Evolutionary conservation across 2,797 vertebrate genomes (phyloP).

Genomic region (Numenius phaeopus): DNA sequence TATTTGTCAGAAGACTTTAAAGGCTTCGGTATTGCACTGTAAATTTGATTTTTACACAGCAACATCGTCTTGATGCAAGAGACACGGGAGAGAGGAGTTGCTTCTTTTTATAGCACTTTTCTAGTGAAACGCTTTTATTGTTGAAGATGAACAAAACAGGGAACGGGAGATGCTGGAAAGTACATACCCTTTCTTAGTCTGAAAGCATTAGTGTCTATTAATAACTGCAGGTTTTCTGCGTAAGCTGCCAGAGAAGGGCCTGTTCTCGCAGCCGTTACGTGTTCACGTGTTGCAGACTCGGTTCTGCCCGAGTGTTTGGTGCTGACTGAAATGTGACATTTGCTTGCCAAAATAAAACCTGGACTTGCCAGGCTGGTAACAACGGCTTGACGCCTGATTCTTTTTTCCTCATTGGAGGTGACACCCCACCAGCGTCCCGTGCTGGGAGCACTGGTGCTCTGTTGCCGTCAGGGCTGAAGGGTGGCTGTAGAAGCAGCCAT

Average conservation of each 20-base stretch:
- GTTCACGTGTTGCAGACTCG: neutral
- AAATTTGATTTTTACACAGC: neutral
- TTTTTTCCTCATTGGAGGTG: accelerated
- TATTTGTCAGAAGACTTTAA: neutral
- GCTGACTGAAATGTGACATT: neutral
- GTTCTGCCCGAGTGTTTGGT: neutral
- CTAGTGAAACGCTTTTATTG: neutral
- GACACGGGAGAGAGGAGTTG: neutral
- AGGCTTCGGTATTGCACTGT: neutral
- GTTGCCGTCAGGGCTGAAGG: neutral
- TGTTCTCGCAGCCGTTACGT: neutral
- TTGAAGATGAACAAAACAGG: neutral
- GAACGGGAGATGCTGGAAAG: neutral
- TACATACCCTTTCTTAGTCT: neutral
- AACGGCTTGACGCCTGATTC: neutral
- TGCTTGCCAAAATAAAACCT: neutral
- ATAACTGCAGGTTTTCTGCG: neutral
- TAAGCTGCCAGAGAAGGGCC: neutral
- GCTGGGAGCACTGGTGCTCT: neutral
- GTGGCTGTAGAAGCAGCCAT: neutral
- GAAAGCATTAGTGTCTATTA: neutral
- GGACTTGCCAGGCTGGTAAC: neutral
- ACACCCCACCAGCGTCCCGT: accelerated
- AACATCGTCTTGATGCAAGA: neutral
- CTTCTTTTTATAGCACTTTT: conserved; percentile 9